Conservation (phyloP, 2,888 invertebrate genomes). For the Itoplectis maculator region DNA sequence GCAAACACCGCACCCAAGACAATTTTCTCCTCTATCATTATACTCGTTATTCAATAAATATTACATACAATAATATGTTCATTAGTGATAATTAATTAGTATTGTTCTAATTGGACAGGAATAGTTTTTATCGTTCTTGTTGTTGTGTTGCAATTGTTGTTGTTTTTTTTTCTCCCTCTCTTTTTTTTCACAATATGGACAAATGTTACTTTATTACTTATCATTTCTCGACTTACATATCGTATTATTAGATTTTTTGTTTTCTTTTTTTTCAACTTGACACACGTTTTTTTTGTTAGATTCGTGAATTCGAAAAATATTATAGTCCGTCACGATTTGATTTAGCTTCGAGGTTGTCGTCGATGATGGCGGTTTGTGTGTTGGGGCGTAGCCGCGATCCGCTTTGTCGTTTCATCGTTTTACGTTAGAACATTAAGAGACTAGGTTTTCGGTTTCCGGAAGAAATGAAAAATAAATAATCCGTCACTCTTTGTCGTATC, state of each 20-base stretch:
- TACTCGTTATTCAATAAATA: slow-evolving; percentile 80
- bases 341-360: slow-evolving; percentile 58
- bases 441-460: slow-evolving; percentile 66
- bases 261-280: slow-evolving; percentile 37
- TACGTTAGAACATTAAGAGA: slow-evolving; percentile 62
- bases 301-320: slow-evolving; percentile 68
- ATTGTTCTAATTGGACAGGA: slow-evolving; percentile 84
- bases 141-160: slow-evolving; percentile 40
- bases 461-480: slow-evolving; percentile 69
- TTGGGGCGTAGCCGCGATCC: slow-evolving; percentile 9
- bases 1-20: slow-evolving; percentile 75
- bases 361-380: slow-evolving; percentile 39
- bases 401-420: slow-evolving; percentile 27
- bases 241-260: slow-evolving; percentile 58
- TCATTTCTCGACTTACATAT: slow-evolving; percentile 65
- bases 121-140: slow-evolving; percentile 73
- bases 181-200: slow-evolving; percentile 74
- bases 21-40: slow-evolving; percentile 69
- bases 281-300: slow-evolving; percentile 50
- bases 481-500: slow-evolving; percentile 57
- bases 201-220: slow-evolving; percentile 74
- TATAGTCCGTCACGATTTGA: slow-evolving; percentile 70
- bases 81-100: slow-evolving; percentile 78
- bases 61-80: slow-evolving; percentile 79
- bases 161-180: slow-evolving; percentile 65